Evolutionary conservation across 1,140 invertebrate genomes (phyloP).

Genomic region (Vanessa atalanta): DNA sequence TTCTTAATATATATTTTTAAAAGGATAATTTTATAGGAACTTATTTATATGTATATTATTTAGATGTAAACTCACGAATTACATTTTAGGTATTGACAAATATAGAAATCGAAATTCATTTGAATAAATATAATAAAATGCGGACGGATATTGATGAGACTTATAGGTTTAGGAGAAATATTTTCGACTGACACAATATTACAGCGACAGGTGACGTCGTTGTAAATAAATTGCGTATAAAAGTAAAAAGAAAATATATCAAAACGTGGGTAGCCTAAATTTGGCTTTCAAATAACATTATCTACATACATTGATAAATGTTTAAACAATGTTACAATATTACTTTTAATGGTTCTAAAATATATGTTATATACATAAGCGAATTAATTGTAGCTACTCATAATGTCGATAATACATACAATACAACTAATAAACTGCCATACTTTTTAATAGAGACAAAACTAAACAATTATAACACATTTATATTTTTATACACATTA

Average conservation of each 20-base stretch:
- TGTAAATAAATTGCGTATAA: too few relatives aligned
- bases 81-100: background rate
- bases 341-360: background rate
- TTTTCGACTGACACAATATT: background rate
- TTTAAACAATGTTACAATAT: background rate
- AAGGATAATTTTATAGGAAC: background rate
- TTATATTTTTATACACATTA: too few relatives aligned
- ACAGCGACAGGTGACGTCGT: background rate
- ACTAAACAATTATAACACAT: background rate
- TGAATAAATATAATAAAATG: background rate
- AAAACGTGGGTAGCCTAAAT: background rate
- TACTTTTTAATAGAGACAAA: background rate
- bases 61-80: background rate
- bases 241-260: too few relatives aligned
- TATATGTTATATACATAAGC: background rate
- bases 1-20: background rate
- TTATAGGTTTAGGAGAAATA: background rate
- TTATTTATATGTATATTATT: background rate
- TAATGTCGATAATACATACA: background rate
- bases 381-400: background rate
- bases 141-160: conserved; percentile 4
- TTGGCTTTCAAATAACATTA: too few relatives aligned
- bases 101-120: background rate
- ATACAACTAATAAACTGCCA: background rate
- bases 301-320: too few relatives aligned